These are phyloP conservation scores for Varecia variegata DNA, from an alignment of 2,797 vertebrate species.

Conservation along the genomic window DNA sequence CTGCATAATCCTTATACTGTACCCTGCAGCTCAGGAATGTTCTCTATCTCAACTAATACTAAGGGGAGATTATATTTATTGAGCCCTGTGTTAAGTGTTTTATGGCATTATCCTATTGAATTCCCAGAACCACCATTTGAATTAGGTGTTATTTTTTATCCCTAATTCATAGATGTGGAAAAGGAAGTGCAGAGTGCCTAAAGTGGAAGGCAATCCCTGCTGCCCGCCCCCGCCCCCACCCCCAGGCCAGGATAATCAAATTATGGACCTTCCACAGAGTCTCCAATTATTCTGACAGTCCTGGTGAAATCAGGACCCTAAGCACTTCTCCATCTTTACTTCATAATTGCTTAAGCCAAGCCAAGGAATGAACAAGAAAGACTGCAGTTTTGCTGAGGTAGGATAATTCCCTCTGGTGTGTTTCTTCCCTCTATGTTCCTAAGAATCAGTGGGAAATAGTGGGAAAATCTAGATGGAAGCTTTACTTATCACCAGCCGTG, in stretches of 20 bases:
- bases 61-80: neutral
- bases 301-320: neutral
- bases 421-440: neutral
- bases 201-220: neutral
- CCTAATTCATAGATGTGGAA: neutral
- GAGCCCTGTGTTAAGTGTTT: neutral
- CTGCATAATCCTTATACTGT: neutral
- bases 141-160: neutral
- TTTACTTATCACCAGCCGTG: neutral
- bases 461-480: neutral
- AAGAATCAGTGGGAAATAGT: neutral
- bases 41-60: neutral
- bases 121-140: neutral
- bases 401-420: neutral
- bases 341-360: neutral
- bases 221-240: accelerated
- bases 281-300: neutral
- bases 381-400: neutral
- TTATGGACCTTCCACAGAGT: neutral
- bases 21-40: neutral
- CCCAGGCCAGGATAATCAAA: neutral
- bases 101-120: neutral
- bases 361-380: neutral
- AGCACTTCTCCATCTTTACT: neutral
- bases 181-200: neutral